phyloP scores from a whole-genome alignment of 2,797 vertebrate genomes.

The Nyctalus aviator region DNA sequence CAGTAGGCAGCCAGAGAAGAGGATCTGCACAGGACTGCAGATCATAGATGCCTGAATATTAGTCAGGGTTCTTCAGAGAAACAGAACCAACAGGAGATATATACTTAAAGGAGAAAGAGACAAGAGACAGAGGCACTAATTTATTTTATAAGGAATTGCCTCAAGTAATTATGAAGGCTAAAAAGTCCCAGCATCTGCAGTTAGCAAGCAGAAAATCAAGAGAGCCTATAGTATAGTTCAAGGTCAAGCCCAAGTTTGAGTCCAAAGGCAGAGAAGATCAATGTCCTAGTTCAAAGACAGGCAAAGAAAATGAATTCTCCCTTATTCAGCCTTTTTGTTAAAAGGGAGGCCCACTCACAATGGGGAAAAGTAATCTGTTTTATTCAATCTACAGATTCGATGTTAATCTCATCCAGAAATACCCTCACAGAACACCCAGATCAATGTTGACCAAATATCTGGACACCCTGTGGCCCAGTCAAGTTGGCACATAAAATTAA shows the following conservation, averaged over 20 bases:
- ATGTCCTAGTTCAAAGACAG: neutral
- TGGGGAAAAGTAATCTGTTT: neutral
- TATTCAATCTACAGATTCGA: neutral
- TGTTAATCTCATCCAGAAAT: conserved; percentile 17
- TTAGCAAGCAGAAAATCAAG: neutral
- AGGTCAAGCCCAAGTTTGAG: neutral
- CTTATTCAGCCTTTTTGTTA: neutral
- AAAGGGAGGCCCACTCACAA: neutral
- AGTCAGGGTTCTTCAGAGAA: conserved; percentile 20
- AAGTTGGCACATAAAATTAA: conserved; percentile 43
- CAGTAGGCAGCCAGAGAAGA: neutral
- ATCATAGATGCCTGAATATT: neutral
- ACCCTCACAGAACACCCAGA: conserved; percentile 8
- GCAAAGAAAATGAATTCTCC: neutral
- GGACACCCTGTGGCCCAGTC: neutral
- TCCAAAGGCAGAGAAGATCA: neutral
- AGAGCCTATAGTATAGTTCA: neutral
- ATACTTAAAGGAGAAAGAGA: neutral
- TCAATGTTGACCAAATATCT: neutral
- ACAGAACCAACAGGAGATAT: neutral
- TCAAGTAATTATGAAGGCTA: neutral
- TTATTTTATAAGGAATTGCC: conserved; percentile 48
- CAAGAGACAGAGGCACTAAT: neutral
- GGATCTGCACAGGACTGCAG: neutral
- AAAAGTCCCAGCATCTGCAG: neutral